Evolutionary conservation across 2,888 invertebrate species (phyloP), one percentile per base, ranked within the genome.

Genomic region (Hoplodrina blanda): DNA sequence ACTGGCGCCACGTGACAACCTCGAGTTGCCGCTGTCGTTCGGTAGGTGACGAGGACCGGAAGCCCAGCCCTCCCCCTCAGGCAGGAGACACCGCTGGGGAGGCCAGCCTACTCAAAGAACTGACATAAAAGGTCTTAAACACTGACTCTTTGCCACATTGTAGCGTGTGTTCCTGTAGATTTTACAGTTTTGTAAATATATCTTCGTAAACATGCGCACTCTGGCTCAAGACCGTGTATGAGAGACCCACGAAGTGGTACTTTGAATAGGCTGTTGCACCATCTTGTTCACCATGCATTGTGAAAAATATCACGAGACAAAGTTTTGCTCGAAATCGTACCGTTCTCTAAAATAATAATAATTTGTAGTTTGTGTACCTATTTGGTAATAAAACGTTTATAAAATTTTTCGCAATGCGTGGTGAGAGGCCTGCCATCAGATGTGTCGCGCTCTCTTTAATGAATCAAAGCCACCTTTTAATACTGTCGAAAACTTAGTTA

Each of bases 41-140:
- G 63, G 73, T n/a, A 20, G 13, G 75, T 71, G 75, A 71, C 10
- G 78, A 56, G 78, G 20, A 69, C 78, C 78, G 75, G 78, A 20
- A 49, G 78, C 72, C 74, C 71, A 25, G 7, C 13, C 74, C 25
- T 52, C 50, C 76, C 54, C 54, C 57, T 44, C 11, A 13, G 17
- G 46, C 46, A 17, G 17, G 46, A 44, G 15, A 17, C n/a, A 8
- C 8, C n/a, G 53, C 20, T 10, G 53, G 67, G 68, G 54, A 68
- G 67, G 69, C 11, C 68, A 49, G 54, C 46, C 46, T 68, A 7
- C 20, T 20, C 44, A 44, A 44, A 20, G 7, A 7, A 15, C n/a
- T 25, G 4, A n/a, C 33, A 6, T 30, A 17, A 17, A 19, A 20
- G 6, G 7, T 41, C 15, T 41, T 20, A 3, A 6, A 57, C 20